A percentile compares a stretch with the other conserved stretches of the same genome.
phyloP scores from a whole-genome alignment of 2,888 invertebrate species.

The Sclerodermus sp. region DNA sequence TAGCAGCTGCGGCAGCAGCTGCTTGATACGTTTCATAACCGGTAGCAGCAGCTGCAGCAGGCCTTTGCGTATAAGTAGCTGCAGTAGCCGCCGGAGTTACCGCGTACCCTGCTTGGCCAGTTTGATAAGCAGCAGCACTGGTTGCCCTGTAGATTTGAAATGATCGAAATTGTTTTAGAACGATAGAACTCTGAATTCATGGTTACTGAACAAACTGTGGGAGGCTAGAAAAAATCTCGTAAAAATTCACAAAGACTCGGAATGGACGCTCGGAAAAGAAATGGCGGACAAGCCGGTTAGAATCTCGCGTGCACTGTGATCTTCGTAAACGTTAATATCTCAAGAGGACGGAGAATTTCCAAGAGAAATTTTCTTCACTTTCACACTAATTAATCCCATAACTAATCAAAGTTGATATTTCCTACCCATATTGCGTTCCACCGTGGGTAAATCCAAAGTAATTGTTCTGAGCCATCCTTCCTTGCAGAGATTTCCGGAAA shows the following conservation, averaged over 20 bases:
- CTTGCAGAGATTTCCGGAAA: slow-evolving; percentile 54
- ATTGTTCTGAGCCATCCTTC: slow-evolving; percentile 84
- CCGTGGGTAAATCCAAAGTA: slow-evolving; percentile 94
- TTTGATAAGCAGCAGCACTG: slow-evolving; percentile 80
- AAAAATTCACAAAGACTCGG: slow-evolving; percentile 20
- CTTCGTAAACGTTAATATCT: no score
- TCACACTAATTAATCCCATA: no score
- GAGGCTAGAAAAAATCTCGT: no score
- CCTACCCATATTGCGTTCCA: slow-evolving; percentile 89
- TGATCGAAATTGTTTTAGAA: no score
- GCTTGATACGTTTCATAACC: slow-evolving; percentile 76
- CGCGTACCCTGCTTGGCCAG: slow-evolving; percentile 82
- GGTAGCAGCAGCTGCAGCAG: slow-evolving; percentile 73
- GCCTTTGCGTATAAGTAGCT: slow-evolving; percentile 81
- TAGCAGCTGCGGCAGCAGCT: slow-evolving; percentile 79
- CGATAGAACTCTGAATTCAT: no score
- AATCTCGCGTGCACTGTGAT: slow-evolving; percentile 37
- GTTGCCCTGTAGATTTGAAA: slow-evolving; percentile 60
- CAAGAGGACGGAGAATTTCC: no score
- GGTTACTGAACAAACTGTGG: no score
- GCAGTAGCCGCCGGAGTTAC: slow-evolving; percentile 81
- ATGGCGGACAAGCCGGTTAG: slow-evolving; percentile 48
- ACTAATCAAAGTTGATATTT: no score
- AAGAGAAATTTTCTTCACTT: no score
- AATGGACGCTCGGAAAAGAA: slow-evolving; percentile 40